Percentiles rank a stretch among this genome's conserved stretches.
Conservation (phyloP, 2,888 invertebrate genomes). For the Antheraea yamamai region DNA sequence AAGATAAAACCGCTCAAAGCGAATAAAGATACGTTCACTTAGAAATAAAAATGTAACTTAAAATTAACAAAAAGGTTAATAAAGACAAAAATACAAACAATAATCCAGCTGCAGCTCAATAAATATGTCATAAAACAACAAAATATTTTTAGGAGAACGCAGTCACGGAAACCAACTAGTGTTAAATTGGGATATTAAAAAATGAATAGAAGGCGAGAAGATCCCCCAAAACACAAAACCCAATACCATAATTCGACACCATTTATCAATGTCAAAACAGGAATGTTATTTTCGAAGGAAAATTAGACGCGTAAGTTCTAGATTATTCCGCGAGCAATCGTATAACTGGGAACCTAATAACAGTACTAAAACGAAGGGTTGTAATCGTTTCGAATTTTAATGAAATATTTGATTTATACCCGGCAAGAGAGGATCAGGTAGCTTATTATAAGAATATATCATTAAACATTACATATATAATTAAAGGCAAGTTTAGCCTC, state of each 20-base stretch:
- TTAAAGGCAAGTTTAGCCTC: constrained; percentile 74
- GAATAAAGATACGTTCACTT: no score
- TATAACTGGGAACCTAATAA: constrained; percentile 59
- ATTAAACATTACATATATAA: constrained; percentile 82
- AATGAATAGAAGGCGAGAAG: background rate
- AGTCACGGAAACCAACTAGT: background rate
- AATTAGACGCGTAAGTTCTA: constrained; percentile 57
- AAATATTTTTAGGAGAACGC: no score
- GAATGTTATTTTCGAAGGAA: constrained; percentile 60
- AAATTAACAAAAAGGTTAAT: no score
- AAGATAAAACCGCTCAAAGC: no score
- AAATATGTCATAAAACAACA: no score
- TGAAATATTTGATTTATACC: constrained; percentile 82
- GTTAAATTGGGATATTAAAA: background rate
- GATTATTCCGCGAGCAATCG: constrained; percentile 65
- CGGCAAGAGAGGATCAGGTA: constrained; percentile 74
- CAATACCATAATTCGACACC: constrained; percentile 37
- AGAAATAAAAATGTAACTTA: no score
- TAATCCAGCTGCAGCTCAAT: no score
- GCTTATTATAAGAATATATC: constrained; percentile 82
- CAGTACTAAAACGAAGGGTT: constrained; percentile 74
- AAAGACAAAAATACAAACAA: no score
- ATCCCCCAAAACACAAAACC: constrained; percentile 13
- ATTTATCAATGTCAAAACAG: constrained; percentile 57
- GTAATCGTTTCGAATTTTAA: constrained; percentile 73